Evolutionary conservation across 2,888 invertebrate genomes (phyloP), one percentile per base, ranked within the genome.

Genomic region (Drosophila kuntzei): DNA sequence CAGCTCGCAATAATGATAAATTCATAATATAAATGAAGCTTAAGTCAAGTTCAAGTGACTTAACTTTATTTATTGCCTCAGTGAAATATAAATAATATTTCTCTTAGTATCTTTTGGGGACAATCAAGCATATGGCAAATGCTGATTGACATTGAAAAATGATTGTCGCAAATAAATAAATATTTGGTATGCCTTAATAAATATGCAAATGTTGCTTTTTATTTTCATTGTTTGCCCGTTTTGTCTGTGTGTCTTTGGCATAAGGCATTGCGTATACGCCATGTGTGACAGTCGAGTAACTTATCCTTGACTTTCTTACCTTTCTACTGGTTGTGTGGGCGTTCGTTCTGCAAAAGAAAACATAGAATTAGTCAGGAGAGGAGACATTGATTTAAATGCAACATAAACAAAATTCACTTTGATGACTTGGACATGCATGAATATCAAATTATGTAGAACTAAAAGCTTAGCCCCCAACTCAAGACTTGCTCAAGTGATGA

Each of bases 401-500:
- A 43, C 79, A 78, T 67, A 75, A 84, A 71, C 65, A 49, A 62
- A 67, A 87, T 55, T 71, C 61, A 51, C 62, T 73, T 68, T 72
- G 79, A 81, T 72, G 66, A 64, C 72, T 55, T 46, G 51, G 46
- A 68, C 72, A 71, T 59, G 67, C 70, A 79, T 87, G 76, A 84
- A 83, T 83, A 83, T 81, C 82, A 87, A 81, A 79, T 84, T 76
- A 76, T 79, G 71, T 60, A 51, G 65, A 79, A 73, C 87, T 76
- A 81, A 84, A 71, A 81, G 79, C 87, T 81, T 61, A 76, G 68
- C 9, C 37, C 32, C 46, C 18, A 53, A 41, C 37, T 29, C 34
- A 60, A 16, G 46, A 61, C 50, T 22, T 61, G 69, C 71, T 70
- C 63, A 77, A 76, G 79, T 79, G 82, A 71, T 84, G 79, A 76